Evolutionary conservation across 2,888 invertebrate genomes (phyloP).

Genomic region (Hydriomena furcata): DNA sequence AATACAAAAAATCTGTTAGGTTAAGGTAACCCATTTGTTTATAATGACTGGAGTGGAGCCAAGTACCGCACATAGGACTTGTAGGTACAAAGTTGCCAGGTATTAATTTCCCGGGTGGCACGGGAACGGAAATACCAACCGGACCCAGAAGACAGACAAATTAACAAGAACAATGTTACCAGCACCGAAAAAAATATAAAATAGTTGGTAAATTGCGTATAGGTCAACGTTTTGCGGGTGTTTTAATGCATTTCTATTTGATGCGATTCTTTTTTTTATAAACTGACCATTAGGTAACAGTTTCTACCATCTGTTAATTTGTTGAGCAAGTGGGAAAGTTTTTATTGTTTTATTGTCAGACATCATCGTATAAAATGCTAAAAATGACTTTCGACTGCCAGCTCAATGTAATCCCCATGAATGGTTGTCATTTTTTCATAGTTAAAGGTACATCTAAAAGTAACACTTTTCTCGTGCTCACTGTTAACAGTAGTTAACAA

Average conservation of each 20-base stretch:
- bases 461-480: no score
- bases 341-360: no score
- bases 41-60: slow-evolving; percentile 20
- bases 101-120: slow-evolving; percentile 61
- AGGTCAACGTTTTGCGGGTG: slow-evolving; percentile 6
- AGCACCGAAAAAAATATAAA: slow-evolving; percentile 35
- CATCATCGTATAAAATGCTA: no score
- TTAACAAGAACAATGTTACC: slow-evolving; percentile 41
- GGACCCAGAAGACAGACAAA: slow-evolving; percentile 40
- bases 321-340: no score
- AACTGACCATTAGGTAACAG: no score
- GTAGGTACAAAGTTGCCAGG: slow-evolving; percentile 53
- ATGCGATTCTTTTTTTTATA: not conserved
- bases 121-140: slow-evolving; percentile 43
- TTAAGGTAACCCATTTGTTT: slow-evolving; percentile 8
- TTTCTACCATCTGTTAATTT: no score
- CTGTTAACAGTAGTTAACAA: no score
- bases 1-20: slow-evolving; percentile 14
- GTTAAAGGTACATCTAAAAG: no score
- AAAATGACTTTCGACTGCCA: no score
- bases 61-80: slow-evolving; percentile 28
- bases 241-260: not conserved
- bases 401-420: no score
- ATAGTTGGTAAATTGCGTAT: slow-evolving; percentile 6
- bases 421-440: no score